Base-by-base conservation (phyloP, 2,888 invertebrate species). In the Ophion costatus region DNA sequence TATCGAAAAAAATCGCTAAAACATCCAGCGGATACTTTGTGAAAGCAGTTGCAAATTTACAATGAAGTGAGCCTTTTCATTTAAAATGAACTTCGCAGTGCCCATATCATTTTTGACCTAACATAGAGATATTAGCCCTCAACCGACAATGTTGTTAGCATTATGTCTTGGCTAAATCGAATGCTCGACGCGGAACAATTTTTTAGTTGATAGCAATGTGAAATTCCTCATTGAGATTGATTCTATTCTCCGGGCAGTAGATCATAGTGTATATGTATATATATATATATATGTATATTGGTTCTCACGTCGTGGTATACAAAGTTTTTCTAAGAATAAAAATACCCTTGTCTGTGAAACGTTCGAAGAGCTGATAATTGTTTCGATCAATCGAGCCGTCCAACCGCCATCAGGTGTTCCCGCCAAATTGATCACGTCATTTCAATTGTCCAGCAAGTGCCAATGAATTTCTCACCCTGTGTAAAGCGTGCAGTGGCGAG, bases 311-410 rank as follows among this genome's bases (percentile, higher is more conserved):
- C 9, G 22, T 51, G 51, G 51, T 51, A 51, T 24, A 69, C 51
- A 51, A 69, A 51, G 9, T 51, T 45, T 2, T 24, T 69, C 17
- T 24, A 45, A 69, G 7, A 51, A 69, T 69, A 69, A 69, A 69
- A 69, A 17, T 14, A 69, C 14, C 22, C 24, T 69, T 42, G 11
- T 3, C 17, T 22, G 45, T 14, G 20, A 24, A 61, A 22, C 7
- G 24, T n/a, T 9, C 9, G 24, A 14, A 22, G 22, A 61, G 10
- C 9, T 61, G 14, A 24, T 10, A 14, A 24, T 24, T 24, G 2
- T 61, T 61, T 29, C 61, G 61, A 24, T 24, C 22, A 22, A 61
- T 11, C 61, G 11, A 9, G 14, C 61, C 14, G 22, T 10, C 11
- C 14, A 61, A 14, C 24, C 24, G 61, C 4, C 11, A 9, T 20